A percentile compares a stretch with the other conserved stretches of the same genome.
Conservation (phyloP, 2,888 invertebrate species). For the Hirtodrosophila trivittata region DNA sequence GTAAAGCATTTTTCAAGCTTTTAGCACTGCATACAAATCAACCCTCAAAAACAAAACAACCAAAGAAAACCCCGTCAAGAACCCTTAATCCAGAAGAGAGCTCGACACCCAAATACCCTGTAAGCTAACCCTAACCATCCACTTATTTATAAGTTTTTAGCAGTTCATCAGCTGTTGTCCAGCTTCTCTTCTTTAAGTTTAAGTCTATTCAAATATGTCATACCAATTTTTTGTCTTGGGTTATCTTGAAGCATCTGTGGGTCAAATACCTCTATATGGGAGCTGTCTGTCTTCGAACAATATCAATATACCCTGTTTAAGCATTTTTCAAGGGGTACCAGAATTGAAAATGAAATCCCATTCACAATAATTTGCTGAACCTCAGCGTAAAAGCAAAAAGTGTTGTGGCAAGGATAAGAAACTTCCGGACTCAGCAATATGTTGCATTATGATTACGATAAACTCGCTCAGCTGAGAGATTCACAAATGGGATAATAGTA, state of each 20-base stretch:
- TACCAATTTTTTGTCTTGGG: too few relatives aligned
- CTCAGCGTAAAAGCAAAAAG: constrained; percentile 54
- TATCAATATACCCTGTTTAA: too few relatives aligned
- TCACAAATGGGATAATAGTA: constrained; percentile 37
- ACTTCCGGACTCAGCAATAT: constrained; percentile 59
- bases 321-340: background rate
- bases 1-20: constrained; percentile 79
- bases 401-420: constrained; percentile 23
- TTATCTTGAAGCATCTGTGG: too few relatives aligned
- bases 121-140: background rate
- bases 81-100: background rate
- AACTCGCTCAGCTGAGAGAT: constrained; percentile 41
- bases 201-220: too few relatives aligned
- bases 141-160: too few relatives aligned
- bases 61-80: background rate
- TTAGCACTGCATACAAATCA: constrained; percentile 79
- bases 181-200: too few relatives aligned
- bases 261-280: too few relatives aligned
- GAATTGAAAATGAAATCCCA: constrained; percentile 40
- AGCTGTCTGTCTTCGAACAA: too few relatives aligned
- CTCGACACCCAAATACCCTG: background rate
- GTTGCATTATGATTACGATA: constrained; percentile 66
- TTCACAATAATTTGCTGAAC: constrained; percentile 78
- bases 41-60: constrained; percentile 50
- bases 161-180: too few relatives aligned